Evolutionary conservation across 2,888 invertebrate genomes (phyloP).

Genomic region (Tenthredo notha): DNA sequence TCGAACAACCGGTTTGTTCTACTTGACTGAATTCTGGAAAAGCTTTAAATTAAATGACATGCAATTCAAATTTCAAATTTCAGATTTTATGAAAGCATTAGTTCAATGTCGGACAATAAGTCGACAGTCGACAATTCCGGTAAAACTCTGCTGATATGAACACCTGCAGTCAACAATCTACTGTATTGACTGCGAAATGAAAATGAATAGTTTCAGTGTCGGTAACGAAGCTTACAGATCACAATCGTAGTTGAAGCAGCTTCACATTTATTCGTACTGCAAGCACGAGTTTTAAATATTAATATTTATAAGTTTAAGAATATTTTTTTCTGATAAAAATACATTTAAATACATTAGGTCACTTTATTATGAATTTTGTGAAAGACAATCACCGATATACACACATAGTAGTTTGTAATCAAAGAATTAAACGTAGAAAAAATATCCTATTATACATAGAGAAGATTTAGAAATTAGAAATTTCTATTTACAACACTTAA

Average conservation of each 20-base stretch:
- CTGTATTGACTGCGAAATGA: not conserved
- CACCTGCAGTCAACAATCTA: too few relatives aligned
- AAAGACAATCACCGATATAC: constrained; percentile 27
- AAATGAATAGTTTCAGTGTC: not conserved
- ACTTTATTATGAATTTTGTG: constrained; percentile 7
- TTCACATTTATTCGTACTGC: not conserved
- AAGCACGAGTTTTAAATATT: not conserved
- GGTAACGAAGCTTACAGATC: not conserved
- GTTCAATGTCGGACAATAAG: not conserved
- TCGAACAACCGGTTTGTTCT: not conserved
- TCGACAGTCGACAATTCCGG: not conserved
- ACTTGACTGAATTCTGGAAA: not conserved
- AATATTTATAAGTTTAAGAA: not conserved
- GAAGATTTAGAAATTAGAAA: constrained; percentile 10
- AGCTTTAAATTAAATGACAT: not conserved
- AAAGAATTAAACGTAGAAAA: constrained; percentile 17
- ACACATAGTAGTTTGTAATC: not conserved
- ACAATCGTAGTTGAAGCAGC: not conserved
- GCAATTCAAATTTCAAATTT: not conserved
- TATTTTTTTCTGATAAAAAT: not conserved
- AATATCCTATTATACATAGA: not conserved
- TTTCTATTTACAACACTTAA: constrained; percentile 42
- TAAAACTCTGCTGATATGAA: not conserved
- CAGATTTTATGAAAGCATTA: not conserved
- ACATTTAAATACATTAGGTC: not conserved